Conservation (phyloP, 2,113 vertebrate species). For the Anseranas semipalmata region DNA sequence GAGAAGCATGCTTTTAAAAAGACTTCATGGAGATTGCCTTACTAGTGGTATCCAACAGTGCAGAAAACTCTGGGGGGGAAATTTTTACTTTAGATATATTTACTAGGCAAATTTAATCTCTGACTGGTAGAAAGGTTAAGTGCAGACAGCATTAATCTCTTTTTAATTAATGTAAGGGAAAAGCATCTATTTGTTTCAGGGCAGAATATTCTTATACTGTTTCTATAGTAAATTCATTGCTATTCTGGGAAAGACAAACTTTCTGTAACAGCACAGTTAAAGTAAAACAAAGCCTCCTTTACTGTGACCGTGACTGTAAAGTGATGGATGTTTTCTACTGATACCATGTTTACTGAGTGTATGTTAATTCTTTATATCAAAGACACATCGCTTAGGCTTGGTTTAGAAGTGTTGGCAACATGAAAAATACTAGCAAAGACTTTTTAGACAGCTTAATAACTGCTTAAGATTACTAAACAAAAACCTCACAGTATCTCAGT, state of each 20-base stretch:
- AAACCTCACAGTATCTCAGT: not conserved
- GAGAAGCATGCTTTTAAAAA: not conserved
- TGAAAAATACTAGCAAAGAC: not conserved
- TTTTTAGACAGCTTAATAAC: not conserved
- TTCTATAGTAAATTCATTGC: constrained; percentile 28
- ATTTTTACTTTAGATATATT: not conserved
- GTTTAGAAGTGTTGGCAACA: not conserved
- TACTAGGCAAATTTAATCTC: not conserved
- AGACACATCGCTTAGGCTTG: not conserved
- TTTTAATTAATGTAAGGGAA: not conserved
- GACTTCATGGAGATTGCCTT: not conserved
- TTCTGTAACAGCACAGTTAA: not conserved
- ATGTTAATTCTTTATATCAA: not conserved
- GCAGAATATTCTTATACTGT: not conserved
- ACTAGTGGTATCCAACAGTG: not conserved
- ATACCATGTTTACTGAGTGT: not conserved
- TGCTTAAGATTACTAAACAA: not conserved
- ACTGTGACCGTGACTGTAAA: not conserved
- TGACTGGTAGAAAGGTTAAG: not conserved
- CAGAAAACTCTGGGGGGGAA: not conserved
- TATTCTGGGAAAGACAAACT: constrained; percentile 45
- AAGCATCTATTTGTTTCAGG: constrained; percentile 11
- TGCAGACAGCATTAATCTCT: not conserved
- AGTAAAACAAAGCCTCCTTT: constrained; percentile 14
- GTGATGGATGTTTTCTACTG: not conserved